A percentile compares a stretch with the other conserved stretches of the same genome.
Conservation (phyloP, 2,888 invertebrate genomes). For the Drosophila borborema region DNA sequence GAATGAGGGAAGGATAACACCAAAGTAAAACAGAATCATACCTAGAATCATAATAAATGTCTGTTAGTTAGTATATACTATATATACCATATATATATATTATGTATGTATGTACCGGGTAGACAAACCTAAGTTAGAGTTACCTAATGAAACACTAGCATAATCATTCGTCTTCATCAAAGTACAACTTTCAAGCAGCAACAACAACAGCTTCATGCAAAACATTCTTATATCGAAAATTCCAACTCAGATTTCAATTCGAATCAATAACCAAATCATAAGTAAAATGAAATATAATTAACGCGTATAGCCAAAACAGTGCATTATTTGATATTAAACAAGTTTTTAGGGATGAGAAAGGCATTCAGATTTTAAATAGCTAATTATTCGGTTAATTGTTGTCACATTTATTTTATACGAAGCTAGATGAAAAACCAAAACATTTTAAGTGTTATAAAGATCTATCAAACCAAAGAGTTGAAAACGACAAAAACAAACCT, state of each 20-base stretch:
- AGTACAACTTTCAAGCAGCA: slow-evolving; percentile 73
- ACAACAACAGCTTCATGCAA: slow-evolving; percentile 18
- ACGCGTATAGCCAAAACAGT: slow-evolving; percentile 64
- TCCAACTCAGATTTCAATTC: slow-evolving; percentile 47
- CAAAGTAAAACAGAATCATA: slow-evolving; percentile 23
- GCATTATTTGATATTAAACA: slow-evolving; percentile 75
- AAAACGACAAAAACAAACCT: slow-evolving; percentile 46
- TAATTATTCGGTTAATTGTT: slow-evolving; percentile 77
- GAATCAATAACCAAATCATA: slow-evolving; percentile 56
- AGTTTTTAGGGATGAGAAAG: slow-evolving; percentile 43
- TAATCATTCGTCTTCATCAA: slow-evolving; percentile 74
- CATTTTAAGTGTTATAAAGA: slow-evolving; percentile 71
- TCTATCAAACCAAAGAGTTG: slow-evolving; percentile 72
- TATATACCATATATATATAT: slow-evolving; percentile 8
- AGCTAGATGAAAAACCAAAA: slow-evolving; percentile 29
- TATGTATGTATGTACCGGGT: slow-evolving; percentile 32
- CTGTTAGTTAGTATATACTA: slow-evolving; percentile 10
- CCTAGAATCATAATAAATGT: slow-evolving; percentile 23
- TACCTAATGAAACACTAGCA: slow-evolving; percentile 55
- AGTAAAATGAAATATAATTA: slow-evolving; percentile 40
- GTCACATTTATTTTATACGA: slow-evolving; percentile 72
- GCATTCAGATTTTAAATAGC: slow-evolving; percentile 75
- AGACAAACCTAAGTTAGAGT: slow-evolving; percentile 50
- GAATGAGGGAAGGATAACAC: slow-evolving; percentile 21
- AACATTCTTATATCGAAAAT: slow-evolving; percentile 15